These are phyloP conservation scores for Clanis bilineata DNA, from an alignment of 2,888 invertebrate genomes.

Conservation along the genomic window DNA sequence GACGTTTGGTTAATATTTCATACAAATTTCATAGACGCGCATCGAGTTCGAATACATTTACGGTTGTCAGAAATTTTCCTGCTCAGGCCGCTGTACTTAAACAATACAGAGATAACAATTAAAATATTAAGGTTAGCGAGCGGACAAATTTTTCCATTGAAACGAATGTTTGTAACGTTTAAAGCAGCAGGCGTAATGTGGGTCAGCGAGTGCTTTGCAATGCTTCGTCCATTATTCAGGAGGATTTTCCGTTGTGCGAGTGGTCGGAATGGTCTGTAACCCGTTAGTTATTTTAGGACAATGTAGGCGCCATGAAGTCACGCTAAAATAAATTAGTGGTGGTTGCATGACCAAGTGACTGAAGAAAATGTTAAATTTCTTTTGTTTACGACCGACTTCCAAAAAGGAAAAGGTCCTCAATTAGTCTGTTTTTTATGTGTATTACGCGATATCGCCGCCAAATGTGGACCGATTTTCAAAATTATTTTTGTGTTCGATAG, in stretches of 20 bases:
- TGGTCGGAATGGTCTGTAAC: slow-evolving; percentile 25
- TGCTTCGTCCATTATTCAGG: slow-evolving; percentile 45
- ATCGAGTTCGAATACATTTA: too few relatives aligned
- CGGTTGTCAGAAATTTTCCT: too few relatives aligned
- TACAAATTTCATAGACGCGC: too few relatives aligned
- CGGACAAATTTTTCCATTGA: slow-evolving; percentile 27
- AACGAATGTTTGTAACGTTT: slow-evolving; percentile 32
- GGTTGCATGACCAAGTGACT: slow-evolving; percentile 1
- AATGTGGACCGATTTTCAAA: too few relatives aligned
- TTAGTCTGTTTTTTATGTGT: too few relatives aligned
- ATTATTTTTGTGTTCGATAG: too few relatives aligned
- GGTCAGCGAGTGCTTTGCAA: slow-evolving; percentile 46
- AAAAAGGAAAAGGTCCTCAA: too few relatives aligned
- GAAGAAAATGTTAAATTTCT: too few relatives aligned
- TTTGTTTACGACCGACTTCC: too few relatives aligned
- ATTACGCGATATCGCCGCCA: too few relatives aligned
- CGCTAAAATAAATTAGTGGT: not conserved
- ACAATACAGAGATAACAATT: not conserved
- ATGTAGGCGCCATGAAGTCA: slow-evolving; percentile 17
- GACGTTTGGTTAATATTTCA: too few relatives aligned
- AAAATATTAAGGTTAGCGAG: slow-evolving; percentile 19
- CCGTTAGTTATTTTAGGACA: slow-evolving; percentile 33
- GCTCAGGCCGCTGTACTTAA: not conserved
- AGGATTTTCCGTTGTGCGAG: slow-evolving; percentile 35
- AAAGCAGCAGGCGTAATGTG: slow-evolving; percentile 40